These are phyloP conservation scores for Halyomorpha halys DNA, from an alignment of 1,140 invertebrate species.

Conservation along the genomic window DNA sequence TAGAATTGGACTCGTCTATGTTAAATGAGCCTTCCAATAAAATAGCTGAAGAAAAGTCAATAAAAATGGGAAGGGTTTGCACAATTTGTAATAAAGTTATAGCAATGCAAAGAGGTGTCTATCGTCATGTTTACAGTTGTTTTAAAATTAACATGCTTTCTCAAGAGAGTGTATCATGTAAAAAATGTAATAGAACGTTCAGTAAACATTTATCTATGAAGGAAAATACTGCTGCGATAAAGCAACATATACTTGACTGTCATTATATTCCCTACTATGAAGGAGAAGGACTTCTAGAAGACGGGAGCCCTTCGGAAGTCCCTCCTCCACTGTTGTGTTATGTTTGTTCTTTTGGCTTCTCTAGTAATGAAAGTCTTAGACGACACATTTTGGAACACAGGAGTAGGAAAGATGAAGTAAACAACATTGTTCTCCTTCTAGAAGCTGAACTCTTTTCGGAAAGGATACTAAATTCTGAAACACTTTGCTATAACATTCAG, in stretches of 20 bases:
- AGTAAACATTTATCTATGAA: conserved; percentile 3
- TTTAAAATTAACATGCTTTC: neutral
- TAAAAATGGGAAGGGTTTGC: conserved; percentile 2
- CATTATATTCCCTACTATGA: conserved; percentile 6
- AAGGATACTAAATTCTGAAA: neutral
- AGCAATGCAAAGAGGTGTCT: neutral
- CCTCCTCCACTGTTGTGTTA: neutral
- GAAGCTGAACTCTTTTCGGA: neutral
- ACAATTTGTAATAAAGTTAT: conserved; percentile 7
- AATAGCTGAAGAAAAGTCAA: neutral
- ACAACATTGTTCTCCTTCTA: conserved; percentile 5
- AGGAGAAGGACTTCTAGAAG: neutral
- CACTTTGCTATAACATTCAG: too few relatives aligned
- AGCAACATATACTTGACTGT: conserved; percentile 6
- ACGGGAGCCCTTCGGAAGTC: neutral
- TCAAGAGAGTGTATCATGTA: conserved; percentile 2
- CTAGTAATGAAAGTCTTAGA: neutral
- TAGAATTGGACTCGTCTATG: neutral
- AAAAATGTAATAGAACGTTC: neutral
- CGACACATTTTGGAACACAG: neutral
- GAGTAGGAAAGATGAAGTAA: conserved; percentile 1
- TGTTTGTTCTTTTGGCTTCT: conserved; percentile 9
- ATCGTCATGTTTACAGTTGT: conserved; percentile 1
- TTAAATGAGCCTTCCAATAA: neutral
- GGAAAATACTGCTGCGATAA: conserved; percentile 1